Conservation (phyloP, 2,113 vertebrate genomes). For the Agapornis roseicollis region DNA sequence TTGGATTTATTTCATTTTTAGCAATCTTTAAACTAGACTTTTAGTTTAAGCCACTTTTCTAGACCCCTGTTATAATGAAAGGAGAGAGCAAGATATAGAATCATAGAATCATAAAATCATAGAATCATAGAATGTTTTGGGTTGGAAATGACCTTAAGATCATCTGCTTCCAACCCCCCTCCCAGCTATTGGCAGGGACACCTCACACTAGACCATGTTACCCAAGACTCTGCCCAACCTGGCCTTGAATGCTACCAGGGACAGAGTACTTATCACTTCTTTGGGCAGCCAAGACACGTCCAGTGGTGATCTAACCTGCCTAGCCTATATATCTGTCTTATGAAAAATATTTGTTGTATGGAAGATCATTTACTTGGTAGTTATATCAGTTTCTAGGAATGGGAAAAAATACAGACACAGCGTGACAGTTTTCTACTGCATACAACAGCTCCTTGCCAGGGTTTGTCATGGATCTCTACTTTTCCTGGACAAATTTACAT, state of each 20-base stretch:
- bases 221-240: background rate
- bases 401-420: background rate
- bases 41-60: background rate
- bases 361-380: background rate
- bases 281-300: background rate
- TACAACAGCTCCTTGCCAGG: background rate
- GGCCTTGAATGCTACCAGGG: background rate
- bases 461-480: background rate
- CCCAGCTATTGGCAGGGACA: background rate
- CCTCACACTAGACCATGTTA: background rate
- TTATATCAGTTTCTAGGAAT: background rate
- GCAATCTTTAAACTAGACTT: background rate
- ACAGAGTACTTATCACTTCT: background rate
- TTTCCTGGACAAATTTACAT: background rate
- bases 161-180: background rate
- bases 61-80: background rate
- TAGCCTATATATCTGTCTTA: background rate
- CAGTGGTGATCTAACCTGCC: background rate
- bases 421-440: background rate
- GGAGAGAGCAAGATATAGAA: background rate
- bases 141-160: background rate
- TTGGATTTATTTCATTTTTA: background rate
- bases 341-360: background rate
- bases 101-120: background rate
- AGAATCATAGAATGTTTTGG: background rate